Conservation (phyloP, 1,140 invertebrate genomes). For the Agrilus planipennis region DNA sequence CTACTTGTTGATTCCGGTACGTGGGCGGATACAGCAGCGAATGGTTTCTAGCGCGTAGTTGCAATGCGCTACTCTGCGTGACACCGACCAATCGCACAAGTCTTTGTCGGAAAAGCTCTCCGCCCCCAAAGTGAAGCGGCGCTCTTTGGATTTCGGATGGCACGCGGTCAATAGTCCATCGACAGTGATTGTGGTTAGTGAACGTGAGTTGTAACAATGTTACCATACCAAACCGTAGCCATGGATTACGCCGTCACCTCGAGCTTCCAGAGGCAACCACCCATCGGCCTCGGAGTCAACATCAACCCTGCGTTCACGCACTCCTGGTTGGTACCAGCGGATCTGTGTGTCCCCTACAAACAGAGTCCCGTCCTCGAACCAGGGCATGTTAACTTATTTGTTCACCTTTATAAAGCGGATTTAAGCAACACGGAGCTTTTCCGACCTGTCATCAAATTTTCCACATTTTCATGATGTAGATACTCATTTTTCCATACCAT, state of each 20-base stretch:
- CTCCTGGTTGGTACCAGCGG: conserved; percentile 86
- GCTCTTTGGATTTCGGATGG: too few species aligned
- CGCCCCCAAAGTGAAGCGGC: conserved; percentile 1
- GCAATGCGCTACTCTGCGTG: conserved; percentile 21
- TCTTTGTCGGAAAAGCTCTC: too few species aligned
- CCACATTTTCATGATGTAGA: too few species aligned
- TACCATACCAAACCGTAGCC: conserved; percentile 76
- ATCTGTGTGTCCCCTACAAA: conserved; percentile 76
- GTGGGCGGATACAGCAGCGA: conserved; percentile 10
- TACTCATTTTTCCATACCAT: too few species aligned
- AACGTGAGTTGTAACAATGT: conserved; percentile 41
- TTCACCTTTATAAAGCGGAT: too few species aligned
- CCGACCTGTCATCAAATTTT: too few species aligned
- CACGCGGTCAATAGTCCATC: conserved; percentile 6
- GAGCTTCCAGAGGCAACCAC: conserved; percentile 59
- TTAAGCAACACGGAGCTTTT: too few species aligned
- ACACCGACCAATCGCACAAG: conserved; percentile 23
- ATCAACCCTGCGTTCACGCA: conserved; percentile 63
- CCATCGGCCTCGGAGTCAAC: conserved; percentile 51
- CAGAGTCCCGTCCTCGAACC: conserved; percentile 75
- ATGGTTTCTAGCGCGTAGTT: conserved; percentile 21
- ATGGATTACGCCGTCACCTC: conserved; percentile 74
- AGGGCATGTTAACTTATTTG: conserved; percentile 66
- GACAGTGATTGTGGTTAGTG: conserved; percentile 9
- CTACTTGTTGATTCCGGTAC: conserved; percentile 32